These are phyloP conservation scores for Eupithecia pulchellata DNA, from an alignment of 2,888 invertebrate genomes.

Conservation along the genomic window DNA sequence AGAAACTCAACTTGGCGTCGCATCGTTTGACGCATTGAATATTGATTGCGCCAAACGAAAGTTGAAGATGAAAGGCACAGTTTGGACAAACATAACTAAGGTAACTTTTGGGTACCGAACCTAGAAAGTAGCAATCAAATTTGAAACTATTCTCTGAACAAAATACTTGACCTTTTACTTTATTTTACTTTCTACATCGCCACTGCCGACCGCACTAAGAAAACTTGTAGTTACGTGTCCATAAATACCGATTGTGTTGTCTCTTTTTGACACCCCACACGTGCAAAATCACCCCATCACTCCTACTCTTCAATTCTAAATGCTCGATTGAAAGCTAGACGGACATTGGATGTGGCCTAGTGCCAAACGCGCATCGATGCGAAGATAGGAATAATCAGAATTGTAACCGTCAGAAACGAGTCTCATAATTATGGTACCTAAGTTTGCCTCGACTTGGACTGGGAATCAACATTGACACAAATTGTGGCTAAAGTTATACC, in stretches of 20 bases:
- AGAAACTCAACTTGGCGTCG: too few relatives aligned
- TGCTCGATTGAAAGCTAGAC: constrained; percentile 15
- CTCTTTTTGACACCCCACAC: constrained; percentile 43
- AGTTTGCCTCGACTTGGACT: too few relatives aligned
- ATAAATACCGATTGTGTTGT: constrained; percentile 42
- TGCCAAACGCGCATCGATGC: constrained; percentile 1
- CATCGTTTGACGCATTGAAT: too few relatives aligned
- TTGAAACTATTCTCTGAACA: background rate
- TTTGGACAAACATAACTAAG: too few relatives aligned
- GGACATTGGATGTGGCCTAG: background rate
- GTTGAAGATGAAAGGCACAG: too few relatives aligned
- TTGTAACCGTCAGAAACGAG: background rate
- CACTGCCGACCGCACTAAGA: background rate
- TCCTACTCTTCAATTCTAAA: constrained; percentile 26
- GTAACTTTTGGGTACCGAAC: too few relatives aligned
- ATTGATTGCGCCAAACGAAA: too few relatives aligned
- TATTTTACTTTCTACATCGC: background rate
- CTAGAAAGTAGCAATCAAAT: too few relatives aligned
- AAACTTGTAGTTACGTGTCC: constrained; percentile 32
- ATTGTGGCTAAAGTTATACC: too few relatives aligned
- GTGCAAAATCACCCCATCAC: constrained; percentile 42
- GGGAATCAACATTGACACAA: too few relatives aligned
- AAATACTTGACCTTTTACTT: background rate
- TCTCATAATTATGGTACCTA: too few relatives aligned
- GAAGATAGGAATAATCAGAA: background rate